Evolutionary conservation across 2,888 invertebrate species (phyloP).

Genomic region (Hemistola chrysoprasaria): DNA sequence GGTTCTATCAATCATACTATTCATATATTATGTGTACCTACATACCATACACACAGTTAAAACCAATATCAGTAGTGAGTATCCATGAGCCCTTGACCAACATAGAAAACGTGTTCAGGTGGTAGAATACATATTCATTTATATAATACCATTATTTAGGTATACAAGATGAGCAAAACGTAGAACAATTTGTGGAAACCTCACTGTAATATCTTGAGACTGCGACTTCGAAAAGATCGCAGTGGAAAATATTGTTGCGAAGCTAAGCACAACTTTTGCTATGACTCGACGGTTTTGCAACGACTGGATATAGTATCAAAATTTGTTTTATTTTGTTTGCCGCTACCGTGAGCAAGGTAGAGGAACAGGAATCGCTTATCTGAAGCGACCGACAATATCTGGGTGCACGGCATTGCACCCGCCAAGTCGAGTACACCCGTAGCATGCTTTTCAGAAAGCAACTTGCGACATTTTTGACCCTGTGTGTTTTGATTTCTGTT

Average conservation of each 20-base stretch:
- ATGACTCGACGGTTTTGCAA: slow-evolving; percentile 59
- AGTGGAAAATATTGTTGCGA: slow-evolving; percentile 56
- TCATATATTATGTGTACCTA: slow-evolving; percentile 7
- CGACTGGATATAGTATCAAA: slow-evolving; percentile 59
- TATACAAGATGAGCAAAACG: neutral
- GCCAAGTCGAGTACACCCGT: too few relatives aligned
- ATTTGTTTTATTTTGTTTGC: slow-evolving; percentile 58
- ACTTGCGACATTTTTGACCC: too few relatives aligned
- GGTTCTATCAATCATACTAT: slow-evolving; percentile 19
- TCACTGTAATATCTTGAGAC: slow-evolving; percentile 41
- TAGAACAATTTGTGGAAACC: slow-evolving; percentile 31
- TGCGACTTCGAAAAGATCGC: slow-evolving; percentile 44
- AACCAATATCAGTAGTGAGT: neutral
- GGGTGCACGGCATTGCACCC: too few relatives aligned
- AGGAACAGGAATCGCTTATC: slow-evolving; percentile 40
- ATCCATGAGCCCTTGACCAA: slow-evolving; percentile 28
- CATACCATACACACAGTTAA: neutral
- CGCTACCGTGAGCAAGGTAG: slow-evolving; percentile 35
- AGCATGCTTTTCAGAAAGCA: too few relatives aligned
- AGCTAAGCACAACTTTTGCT: slow-evolving; percentile 63
- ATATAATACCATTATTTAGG: too few relatives aligned
- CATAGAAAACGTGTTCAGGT: slow-evolving; percentile 18
- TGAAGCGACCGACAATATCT: slow-evolving; percentile 38
- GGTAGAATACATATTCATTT: neutral
- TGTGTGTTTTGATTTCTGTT: too few relatives aligned